Evolutionary conservation across 2,113 vertebrate genomes (phyloP).

Genomic region (Varanus salvator): DNA sequence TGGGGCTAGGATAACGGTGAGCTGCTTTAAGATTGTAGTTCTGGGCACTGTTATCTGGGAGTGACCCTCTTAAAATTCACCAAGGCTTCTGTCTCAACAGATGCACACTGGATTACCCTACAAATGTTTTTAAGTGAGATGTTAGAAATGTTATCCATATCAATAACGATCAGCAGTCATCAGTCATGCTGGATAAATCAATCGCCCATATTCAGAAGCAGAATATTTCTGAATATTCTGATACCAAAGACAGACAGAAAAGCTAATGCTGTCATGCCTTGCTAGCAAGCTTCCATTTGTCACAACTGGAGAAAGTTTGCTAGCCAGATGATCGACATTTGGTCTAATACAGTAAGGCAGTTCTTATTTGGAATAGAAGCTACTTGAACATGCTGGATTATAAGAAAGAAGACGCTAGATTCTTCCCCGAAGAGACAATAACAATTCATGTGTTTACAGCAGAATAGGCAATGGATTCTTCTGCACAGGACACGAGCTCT

Average conservation of each 20-base stretch:
- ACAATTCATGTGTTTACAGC: neutral
- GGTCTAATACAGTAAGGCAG: neutral
- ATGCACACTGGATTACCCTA: neutral
- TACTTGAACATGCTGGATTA: neutral
- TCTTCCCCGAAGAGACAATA: too few species aligned
- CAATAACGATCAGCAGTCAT: neutral
- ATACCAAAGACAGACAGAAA: neutral
- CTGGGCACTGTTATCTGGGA: neutral
- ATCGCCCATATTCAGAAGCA: neutral
- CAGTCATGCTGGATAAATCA: neutral
- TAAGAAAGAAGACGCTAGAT: neutral
- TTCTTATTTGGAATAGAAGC: neutral
- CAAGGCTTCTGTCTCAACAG: neutral
- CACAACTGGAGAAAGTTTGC: too few species aligned
- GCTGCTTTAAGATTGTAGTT: neutral
- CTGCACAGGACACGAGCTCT: too few species aligned
- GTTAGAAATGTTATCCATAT: neutral
- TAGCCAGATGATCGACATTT: neutral
- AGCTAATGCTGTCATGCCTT: neutral
- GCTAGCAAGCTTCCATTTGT: too few species aligned
- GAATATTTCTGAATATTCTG: neutral
- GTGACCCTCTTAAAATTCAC: neutral
- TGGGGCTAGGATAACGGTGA: neutral
- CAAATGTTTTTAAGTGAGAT: too few species aligned
- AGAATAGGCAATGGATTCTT: too few species aligned